Base-by-base conservation (phyloP, 1,140 invertebrate species). In the Caerostris darwini region DNA sequence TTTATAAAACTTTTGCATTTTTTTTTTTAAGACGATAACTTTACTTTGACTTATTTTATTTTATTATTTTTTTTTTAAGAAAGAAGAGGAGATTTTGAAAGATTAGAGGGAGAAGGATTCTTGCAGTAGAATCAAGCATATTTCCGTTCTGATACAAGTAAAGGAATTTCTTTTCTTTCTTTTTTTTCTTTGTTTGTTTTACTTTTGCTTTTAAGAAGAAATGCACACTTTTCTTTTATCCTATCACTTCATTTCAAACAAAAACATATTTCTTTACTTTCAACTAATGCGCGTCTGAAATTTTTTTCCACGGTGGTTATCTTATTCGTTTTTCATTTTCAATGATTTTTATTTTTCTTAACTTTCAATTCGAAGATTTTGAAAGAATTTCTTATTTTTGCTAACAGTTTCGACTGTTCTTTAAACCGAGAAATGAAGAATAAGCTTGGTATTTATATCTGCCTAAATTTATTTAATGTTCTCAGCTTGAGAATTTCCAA, bases 181-280 rank as follows among this genome's bases (percentile, higher is more conserved):
- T 34, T 34, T 34, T 34, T 34, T 34, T 34, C 34, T 34, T 34
- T 34, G 12, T 53, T 50, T 50, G 12, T 4, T 53, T 34, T 34
- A 34, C 34, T 64, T 64, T 10, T 64, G 4, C 61, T n/a, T 67
- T 67, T 67, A 67, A 34, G 61, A 67, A 17, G 61, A 67, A 50
- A 77, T 50, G 34, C 71, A 10, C 8, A 77, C 8, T 5, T 77
- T 53, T 53, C 71, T 12, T 34, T 53, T 53, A 77, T 77, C 71
- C 71, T 77, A 77, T 77, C 71, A 53, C 3, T 77, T 12, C 34
- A 19, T 8, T 71, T n/a, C 19, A 7, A 5, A 10, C 3, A 50
- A 12, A 77, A 77, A 77, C 71, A 77, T 77, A 77, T 77, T 77
- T 77, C 71, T 77, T 77, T 77, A 77, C 71, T 77, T 53, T 53